Evolutionary conservation across 2,888 invertebrate species (phyloP).

Genomic region (Lochmaea crataegi): DNA sequence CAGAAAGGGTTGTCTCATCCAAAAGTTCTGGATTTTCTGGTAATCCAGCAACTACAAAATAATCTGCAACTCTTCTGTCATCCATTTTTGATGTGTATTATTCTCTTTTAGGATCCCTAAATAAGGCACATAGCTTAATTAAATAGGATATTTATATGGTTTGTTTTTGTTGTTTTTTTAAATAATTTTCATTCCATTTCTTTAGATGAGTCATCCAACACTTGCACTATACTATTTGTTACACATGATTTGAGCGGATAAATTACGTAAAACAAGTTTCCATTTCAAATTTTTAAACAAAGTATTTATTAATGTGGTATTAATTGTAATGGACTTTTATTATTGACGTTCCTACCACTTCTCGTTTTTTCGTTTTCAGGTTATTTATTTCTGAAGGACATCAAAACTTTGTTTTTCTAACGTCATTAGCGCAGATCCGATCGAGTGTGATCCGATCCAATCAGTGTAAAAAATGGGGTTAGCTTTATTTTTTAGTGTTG

Average conservation of each 20-base stretch:
- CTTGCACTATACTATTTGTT: slow-evolving; percentile 27
- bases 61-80: slow-evolving; percentile 92
- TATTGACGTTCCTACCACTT: slow-evolving; percentile 32
- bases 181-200: slow-evolving; percentile 26
- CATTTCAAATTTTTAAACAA: slow-evolving; percentile 2
- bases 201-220: slow-evolving; percentile 32
- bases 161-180: slow-evolving; percentile 26
- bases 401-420: slow-evolving; percentile 18
- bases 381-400: slow-evolving; percentile 34
- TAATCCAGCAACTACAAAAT: slow-evolving; percentile 97
- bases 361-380: slow-evolving; percentile 32
- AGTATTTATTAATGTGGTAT: slow-evolving; percentile 16
- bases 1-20: slow-evolving; percentile 78
- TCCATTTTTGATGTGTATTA: slow-evolving; percentile 71
- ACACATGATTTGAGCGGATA: not conserved
- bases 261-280: slow-evolving; percentile 4
- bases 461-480: too few species aligned
- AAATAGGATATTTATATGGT: slow-evolving; percentile 7
- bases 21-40: slow-evolving; percentile 83
- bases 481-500: too few species aligned
- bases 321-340: slow-evolving; percentile 29
- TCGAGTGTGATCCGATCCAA: not conserved
- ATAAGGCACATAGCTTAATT: slow-evolving; percentile 34
- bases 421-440: not conserved
- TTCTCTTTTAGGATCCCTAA: slow-evolving; percentile 20